Evolutionary conservation across 1,140 invertebrate species (phyloP), one percentile per base, ranked within the genome.

Genomic region (Fopius arisanus): DNA sequence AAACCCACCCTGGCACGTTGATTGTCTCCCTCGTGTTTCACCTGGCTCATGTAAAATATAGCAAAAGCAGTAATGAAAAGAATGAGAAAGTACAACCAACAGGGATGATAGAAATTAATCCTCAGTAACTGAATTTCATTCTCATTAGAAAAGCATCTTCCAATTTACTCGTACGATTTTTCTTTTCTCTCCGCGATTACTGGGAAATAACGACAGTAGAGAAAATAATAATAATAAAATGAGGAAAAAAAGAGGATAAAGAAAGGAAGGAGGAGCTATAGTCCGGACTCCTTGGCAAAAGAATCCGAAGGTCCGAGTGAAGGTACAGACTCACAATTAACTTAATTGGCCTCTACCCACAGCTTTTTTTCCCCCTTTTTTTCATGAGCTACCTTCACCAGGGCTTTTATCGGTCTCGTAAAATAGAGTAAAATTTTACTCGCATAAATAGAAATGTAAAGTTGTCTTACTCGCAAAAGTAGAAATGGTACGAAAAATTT

Each of bases 251-350:
- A 16, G 14, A 26, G 10, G 10, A 63, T 9, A 65, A 1, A 33
- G n/a, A 16, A 7, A 29, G n/a, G n/a, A 65, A 19, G 28, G 21
- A 62, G 21, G 21, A 62, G 0, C 9, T 23, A 14, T 62, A 28
- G 28, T 29, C 6, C 26, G 62, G 29, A 65, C 33, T 65, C 33
- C 28, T 65, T 65, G 62, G 62, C 62, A 65, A 33, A 33, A 31
- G 29, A 65, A n/a, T 31, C 23, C 10, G n/a, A 65, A 65, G 62
- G 62, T 65, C 54, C 29, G 29, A 31, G 28, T 33, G 28, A 65
- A 65, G 28, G 62, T 33, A 71, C 12, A 40, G 28, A n/a, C 62
- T 16, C 69, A 71, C 69, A 71, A 71, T 71, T 71, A 71, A 71
- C 54, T 71, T 71, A 71, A 71, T 71, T 71, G 69, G 31, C 33